phyloP scores from a whole-genome alignment of 2,113 vertebrate genomes.

The Rhinoptilus africanus region DNA sequence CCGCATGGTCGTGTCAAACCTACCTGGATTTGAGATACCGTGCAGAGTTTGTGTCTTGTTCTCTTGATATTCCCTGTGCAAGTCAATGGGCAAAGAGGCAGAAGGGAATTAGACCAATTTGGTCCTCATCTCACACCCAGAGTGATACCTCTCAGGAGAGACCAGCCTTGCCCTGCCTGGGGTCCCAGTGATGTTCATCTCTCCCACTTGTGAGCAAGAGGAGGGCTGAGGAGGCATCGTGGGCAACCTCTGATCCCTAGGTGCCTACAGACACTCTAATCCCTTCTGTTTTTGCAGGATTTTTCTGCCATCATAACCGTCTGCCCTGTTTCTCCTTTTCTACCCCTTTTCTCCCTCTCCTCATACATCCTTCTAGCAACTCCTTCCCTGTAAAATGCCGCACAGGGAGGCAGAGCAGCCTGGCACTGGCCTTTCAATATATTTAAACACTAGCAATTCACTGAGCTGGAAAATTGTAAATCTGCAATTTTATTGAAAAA shows the following conservation, averaged over 20 bases:
- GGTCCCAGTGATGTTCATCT: accelerated
- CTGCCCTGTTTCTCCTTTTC: not conserved
- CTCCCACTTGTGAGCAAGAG: not conserved
- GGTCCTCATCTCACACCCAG: not conserved
- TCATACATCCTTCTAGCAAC: not conserved
- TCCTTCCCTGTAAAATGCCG: not conserved
- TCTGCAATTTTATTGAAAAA: slow-evolving; percentile 64
- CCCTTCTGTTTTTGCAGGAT: not conserved
- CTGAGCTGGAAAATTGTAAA: slow-evolving; percentile 69
- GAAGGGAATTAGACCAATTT: not conserved
- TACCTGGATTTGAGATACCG: not conserved
- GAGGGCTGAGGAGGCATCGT: not conserved
- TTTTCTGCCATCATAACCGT: not conserved
- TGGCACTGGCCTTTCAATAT: slow-evolving; percentile 13
- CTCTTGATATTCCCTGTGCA: not conserved
- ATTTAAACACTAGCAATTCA: slow-evolving; percentile 61
- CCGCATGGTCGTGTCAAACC: not conserved
- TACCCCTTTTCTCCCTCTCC: not conserved
- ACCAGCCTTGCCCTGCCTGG: not conserved
- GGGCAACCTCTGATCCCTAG: not conserved
- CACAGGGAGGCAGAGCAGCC: not conserved
- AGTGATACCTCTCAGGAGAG: not conserved
- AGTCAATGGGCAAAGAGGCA: not conserved
- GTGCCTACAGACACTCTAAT: not conserved
- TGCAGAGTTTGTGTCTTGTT: accelerated